Conservation (phyloP, 1,140 invertebrate species). For the Zaprionus gabonicus region DNA sequence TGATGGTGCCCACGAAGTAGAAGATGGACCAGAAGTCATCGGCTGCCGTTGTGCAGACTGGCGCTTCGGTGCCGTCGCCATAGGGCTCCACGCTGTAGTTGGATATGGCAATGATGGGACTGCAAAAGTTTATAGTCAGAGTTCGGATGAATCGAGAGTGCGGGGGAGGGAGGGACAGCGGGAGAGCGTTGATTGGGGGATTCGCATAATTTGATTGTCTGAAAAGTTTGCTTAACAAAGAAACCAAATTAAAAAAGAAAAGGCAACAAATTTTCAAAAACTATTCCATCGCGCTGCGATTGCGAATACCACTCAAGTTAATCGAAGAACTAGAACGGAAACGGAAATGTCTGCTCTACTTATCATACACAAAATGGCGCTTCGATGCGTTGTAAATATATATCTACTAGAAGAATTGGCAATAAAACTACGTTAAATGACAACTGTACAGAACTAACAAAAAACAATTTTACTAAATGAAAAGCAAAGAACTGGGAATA, state of each 20-base stretch:
- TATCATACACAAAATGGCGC: constrained; percentile 35
- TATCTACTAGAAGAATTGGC: constrained; percentile 24
- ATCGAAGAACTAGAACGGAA: constrained; percentile 69
- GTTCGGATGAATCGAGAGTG: neutral
- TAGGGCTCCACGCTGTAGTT: constrained; percentile 89
- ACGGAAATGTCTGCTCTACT: constrained; percentile 60
- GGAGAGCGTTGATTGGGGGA: neutral
- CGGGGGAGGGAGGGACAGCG: neutral
- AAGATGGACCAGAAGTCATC: constrained; percentile 89
- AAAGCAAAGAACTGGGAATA: constrained; percentile 5
- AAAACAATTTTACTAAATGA: constrained; percentile 29
- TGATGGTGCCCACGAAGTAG: constrained; percentile 92
- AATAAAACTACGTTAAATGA: constrained; percentile 17
- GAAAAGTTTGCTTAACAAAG: constrained; percentile 66
- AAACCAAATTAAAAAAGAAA: constrained; percentile 7
- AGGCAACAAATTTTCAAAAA: constrained; percentile 58
- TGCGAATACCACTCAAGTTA: constrained; percentile 65
- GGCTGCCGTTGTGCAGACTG: constrained; percentile 90
- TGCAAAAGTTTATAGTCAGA: constrained; percentile 85
- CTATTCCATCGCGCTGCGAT: constrained; percentile 48
- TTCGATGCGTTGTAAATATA: constrained; percentile 20
- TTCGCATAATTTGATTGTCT: constrained; percentile 43
- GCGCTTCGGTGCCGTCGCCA: constrained; percentile 88
- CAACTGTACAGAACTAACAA: constrained; percentile 17
- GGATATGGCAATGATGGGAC: constrained; percentile 91